phyloP scores from a whole-genome alignment of 92 coral and sea anemone genomes.

The Diadumene lineata region DNA sequence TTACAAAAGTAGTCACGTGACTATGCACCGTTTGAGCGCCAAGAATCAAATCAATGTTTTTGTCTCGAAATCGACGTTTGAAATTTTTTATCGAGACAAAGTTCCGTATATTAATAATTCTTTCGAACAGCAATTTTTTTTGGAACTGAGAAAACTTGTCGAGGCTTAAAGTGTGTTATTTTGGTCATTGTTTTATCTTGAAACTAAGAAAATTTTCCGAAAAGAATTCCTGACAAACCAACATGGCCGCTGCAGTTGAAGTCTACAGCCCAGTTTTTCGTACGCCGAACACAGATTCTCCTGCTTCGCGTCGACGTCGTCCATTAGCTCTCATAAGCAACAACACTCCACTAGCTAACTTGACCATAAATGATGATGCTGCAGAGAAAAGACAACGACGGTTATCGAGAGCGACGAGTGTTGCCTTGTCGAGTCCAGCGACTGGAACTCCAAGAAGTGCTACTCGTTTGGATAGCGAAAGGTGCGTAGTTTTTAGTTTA shows the following conservation, averaged over 20 bases:
- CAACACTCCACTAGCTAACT: constrained; percentile 59
- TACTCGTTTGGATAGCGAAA: constrained; percentile 66
- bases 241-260: constrained; percentile 63
- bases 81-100: neutral
- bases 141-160: neutral
- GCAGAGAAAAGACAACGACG: constrained; percentile 85
- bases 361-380: constrained; percentile 87
- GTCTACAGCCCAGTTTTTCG: constrained; percentile 53
- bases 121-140: neutral
- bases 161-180: neutral
- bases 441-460: constrained; percentile 77
- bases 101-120: neutral
- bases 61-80: neutral
- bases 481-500: constrained; percentile 15
- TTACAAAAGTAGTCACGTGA: constrained; percentile 18
- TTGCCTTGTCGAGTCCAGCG: constrained; percentile 88
- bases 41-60: constrained; percentile 16
- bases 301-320: constrained; percentile 76
- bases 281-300: constrained; percentile 68
- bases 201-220: neutral
- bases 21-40: constrained; percentile 33
- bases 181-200: neutral
- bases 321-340: constrained; percentile 53
- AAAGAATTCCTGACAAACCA: too few relatives aligned
- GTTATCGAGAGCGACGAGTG: constrained; percentile 71